Evolutionary conservation across 2,888 invertebrate genomes (phyloP).

Genomic region (Tetheella fluctuosa): DNA sequence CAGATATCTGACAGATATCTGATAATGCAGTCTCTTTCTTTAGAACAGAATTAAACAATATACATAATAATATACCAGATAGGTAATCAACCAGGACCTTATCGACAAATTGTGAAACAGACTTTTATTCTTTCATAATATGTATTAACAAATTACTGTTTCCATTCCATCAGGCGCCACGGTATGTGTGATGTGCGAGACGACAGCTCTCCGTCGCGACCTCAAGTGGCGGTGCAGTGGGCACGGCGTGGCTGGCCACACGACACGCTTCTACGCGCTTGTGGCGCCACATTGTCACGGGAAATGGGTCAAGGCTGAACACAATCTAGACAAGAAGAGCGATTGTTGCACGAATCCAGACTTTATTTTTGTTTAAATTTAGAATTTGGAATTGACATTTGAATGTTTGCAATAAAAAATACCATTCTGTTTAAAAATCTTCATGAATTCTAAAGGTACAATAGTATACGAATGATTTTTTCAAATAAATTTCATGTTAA

Average conservation of each 20-base stretch:
- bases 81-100: too few species aligned
- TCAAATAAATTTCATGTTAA: too few species aligned
- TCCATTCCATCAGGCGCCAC: conserved; percentile 84
- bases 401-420: neutral
- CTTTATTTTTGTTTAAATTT: conserved; percentile 75
- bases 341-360: conserved; percentile 72
- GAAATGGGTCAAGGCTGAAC: conserved; percentile 89
- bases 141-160: conserved; percentile 1
- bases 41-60: too few species aligned
- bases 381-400: neutral
- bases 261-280: conserved; percentile 93
- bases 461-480: too few species aligned
- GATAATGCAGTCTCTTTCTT: too few species aligned
- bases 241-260: conserved; percentile 90
- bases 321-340: conserved; percentile 59
- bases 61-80: too few species aligned
- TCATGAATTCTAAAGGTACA: neutral
- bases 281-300: conserved; percentile 95
- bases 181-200: conserved; percentile 92
- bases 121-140: too few species aligned
- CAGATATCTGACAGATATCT: too few species aligned
- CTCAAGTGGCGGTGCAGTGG: conserved; percentile 93
- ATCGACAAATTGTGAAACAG: too few species aligned
- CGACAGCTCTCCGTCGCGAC: conserved; percentile 90
- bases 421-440: too few species aligned